Base-by-base conservation (phyloP, 2,888 invertebrate genomes). In the Cephus nigrinus region DNA sequence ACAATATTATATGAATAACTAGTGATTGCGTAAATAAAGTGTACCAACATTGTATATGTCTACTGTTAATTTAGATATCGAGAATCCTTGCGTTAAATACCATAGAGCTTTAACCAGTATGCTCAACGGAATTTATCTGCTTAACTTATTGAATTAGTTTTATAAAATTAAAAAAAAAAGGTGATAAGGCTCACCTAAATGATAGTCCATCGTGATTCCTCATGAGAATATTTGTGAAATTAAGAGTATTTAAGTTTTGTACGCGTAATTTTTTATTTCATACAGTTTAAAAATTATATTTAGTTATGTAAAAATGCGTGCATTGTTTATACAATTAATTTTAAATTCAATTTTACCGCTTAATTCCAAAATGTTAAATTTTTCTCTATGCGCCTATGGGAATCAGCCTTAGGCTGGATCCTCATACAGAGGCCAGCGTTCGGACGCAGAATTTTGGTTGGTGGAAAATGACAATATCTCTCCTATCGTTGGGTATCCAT, bases 1-100 rank as follows among this genome's bases (percentile, higher is more conserved):
- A 91, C 89, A 90, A 90, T 91, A 90, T 89, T 88, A 90, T 89
- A 90, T 88, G 89, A 90, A 84, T 83, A 85, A 84, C 83, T 87
- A 86, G 86, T 84, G 83, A 85, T 87, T 87, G 85, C 84, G 85
- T 87, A 81, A 91, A 91, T 90, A 91, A 90, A 91, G 89, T 89
- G 87, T 90, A 90, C 88, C 90, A 89, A 90, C 89, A 91, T 91
- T 91, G 90, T 90, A 90, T 84, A 74, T 40, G 75, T 78, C 68
- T 78, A 76, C 76, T 23, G 12, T 74, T 31, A 74, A 40, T 55
- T 55, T 23, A 9, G 9, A 55, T 55, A 23, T 23, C 2, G 2
- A 55, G 55, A 55, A 55, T 55, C 55, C 55, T 55, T 55, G 2
- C 2, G 2, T 55, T 55, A 23, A 55, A 23, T 23, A 9, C 9